A percentile compares a stretch with the other conserved stretches of the same genome.
Conservation (phyloP, 53 echinoderm and acorn worm genomes). For the Paelopatides confundens region DNA sequence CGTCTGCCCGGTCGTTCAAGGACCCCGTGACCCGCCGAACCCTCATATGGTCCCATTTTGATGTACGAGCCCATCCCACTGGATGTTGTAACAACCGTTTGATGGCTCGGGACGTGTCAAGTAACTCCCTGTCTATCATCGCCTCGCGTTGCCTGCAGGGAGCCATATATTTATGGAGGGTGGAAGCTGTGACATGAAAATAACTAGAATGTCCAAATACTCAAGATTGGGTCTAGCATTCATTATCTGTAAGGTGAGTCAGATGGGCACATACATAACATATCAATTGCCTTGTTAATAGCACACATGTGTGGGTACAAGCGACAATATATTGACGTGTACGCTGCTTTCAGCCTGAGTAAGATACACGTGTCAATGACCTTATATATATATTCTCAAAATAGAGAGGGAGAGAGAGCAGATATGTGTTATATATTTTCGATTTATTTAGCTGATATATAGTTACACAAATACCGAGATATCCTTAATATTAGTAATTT, state of each 20-base stretch:
- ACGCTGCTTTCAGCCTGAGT: no score
- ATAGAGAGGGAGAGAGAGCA: no score
- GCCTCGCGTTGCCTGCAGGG: slow-evolving; percentile 25
- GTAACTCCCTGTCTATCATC: slow-evolving; percentile 19
- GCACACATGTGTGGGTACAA: slow-evolving; percentile 24
- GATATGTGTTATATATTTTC: no score
- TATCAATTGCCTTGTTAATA: background rate
- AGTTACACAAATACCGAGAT: no score
- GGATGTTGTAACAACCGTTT: slow-evolving; percentile 31
- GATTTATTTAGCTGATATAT: no score
- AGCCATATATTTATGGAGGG: slow-evolving; percentile 30
- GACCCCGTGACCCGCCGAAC: slow-evolving; percentile 31
- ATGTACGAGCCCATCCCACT: slow-evolving; percentile 3
- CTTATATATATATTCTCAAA: background rate
- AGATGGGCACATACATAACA: background rate
- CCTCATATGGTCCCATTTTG: slow-evolving; percentile 44
- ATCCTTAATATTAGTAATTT: background rate
- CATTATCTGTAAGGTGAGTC: background rate
- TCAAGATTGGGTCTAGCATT: background rate
- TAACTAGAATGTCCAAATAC: background rate
- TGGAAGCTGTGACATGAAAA: slow-evolving; percentile 20
- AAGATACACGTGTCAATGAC: background rate
- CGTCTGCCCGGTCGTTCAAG: slow-evolving; percentile 43
- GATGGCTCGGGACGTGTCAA: slow-evolving; percentile 38
- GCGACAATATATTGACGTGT: slow-evolving; percentile 38